phyloP scores from a whole-genome alignment of 2,797 vertebrate species.

The Eulemur albifrons region DNA sequence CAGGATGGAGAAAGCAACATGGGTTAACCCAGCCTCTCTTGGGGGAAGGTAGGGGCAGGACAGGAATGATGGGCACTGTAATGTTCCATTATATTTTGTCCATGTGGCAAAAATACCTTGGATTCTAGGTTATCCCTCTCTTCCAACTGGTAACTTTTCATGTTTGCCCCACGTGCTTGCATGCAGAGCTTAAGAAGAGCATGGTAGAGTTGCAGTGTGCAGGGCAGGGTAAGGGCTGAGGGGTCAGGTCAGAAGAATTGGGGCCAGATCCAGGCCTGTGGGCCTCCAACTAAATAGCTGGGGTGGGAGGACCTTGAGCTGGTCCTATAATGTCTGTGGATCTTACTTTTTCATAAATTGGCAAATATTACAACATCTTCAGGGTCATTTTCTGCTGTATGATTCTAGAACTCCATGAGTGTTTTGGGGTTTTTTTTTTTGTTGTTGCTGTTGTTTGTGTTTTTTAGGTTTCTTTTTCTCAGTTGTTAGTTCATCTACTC shows the following conservation, averaged over 20 bases:
- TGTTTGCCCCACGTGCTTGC: neutral
- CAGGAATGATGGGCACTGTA: fast-evolving
- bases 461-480: conserved; percentile 11
- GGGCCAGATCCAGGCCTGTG: neutral
- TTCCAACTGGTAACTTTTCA: neutral
- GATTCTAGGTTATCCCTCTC: neutral
- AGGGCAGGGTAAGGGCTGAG: neutral
- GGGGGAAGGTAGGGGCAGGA: too few species aligned
- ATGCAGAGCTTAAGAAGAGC: neutral
- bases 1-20: neutral
- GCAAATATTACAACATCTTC: neutral
- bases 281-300: neutral
- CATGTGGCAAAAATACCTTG: neutral
- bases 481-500: neutral
- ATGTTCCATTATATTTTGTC: neutral
- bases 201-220: neutral
- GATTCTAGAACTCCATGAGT: neutral
- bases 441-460: neutral
- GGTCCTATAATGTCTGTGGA: neutral
- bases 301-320: neutral
- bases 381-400: neutral
- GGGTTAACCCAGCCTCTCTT: neutral
- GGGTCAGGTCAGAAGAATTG: neutral
- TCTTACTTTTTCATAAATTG: neutral
- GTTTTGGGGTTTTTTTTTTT: too few species aligned